Percentiles rank a stretch among this genome's conserved stretches.
phyloP scores from a whole-genome alignment of 1,140 invertebrate genomes.

The Notospermus geniculatus region DNA sequence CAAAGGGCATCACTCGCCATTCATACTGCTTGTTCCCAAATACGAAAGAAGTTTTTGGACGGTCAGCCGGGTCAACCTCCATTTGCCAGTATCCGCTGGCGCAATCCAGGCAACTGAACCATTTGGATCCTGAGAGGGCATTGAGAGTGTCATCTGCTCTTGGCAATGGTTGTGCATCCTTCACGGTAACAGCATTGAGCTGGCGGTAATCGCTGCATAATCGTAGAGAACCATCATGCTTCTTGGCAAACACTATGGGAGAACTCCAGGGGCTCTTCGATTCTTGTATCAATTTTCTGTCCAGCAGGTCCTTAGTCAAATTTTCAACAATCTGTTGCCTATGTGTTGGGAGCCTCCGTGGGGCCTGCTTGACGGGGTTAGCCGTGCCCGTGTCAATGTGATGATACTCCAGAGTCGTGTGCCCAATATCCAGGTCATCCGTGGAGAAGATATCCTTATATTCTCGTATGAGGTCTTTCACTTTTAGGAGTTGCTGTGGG shows the following conservation, averaged over 20 bases:
- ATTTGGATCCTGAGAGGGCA: constrained; percentile 21
- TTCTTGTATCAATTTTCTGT: constrained; percentile 31
- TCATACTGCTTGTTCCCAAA: constrained; percentile 22
- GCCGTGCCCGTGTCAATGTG: constrained; percentile 19
- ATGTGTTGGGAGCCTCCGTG: constrained; percentile 11
- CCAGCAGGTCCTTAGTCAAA: constrained; percentile 10
- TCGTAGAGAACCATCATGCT: too few species aligned
- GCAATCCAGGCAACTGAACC: constrained; percentile 29
- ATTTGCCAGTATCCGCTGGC: constrained; percentile 52
- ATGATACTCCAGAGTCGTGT: constrained; percentile 16
- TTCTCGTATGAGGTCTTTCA: constrained; percentile 11
- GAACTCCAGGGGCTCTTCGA: constrained; percentile 34
- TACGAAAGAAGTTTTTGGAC: constrained; percentile 44
- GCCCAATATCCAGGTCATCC: constrained; percentile 14
- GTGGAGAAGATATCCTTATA: constrained; percentile 16
- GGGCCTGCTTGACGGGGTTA: constrained; percentile 17
- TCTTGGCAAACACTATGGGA: constrained; percentile 37
- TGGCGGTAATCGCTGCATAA: constrained; percentile 36
- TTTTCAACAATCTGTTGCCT: constrained; percentile 13
- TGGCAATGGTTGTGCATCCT: constrained; percentile 31
- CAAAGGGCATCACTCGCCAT: too few species aligned
- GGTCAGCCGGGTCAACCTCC: constrained; percentile 36
- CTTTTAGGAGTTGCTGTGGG: too few species aligned
- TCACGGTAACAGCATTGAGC: constrained; percentile 32
- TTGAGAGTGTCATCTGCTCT: constrained; percentile 35